Conservation (phyloP, 2,113 vertebrate genomes). For the Brachyhypopomus occidentalis region DNA sequence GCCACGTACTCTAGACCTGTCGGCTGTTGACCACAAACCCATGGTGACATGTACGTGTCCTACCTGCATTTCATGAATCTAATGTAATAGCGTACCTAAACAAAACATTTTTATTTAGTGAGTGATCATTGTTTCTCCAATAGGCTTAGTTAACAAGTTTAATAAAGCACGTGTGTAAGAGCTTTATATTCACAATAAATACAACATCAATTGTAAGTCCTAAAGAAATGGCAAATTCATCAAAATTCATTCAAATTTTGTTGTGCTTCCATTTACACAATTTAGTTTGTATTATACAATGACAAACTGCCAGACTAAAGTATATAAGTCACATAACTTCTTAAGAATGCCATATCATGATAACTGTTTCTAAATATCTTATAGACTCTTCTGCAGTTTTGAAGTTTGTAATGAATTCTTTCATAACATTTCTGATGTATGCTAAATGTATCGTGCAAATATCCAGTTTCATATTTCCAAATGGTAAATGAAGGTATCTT, state of each 20-base stretch:
- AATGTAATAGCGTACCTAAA: too few relatives aligned
- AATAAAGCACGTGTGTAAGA: too few relatives aligned
- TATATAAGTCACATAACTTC: too few relatives aligned
- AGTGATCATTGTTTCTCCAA: too few relatives aligned
- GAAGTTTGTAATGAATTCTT: not conserved
- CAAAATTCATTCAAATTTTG: too few relatives aligned
- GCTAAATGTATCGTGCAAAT: not conserved
- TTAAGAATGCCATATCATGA: too few relatives aligned
- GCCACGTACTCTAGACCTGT: constrained; percentile 31
- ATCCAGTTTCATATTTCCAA: not conserved
- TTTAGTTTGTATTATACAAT: not conserved
- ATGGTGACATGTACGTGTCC: constrained; percentile 60
- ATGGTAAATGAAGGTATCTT: not conserved
- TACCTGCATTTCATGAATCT: not conserved
- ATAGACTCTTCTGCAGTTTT: not conserved
- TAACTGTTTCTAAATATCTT: not conserved
- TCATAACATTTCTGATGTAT: not conserved
- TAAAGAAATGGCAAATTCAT: not conserved
- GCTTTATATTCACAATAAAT: too few relatives aligned
- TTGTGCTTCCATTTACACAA: not conserved
- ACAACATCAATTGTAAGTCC: too few relatives aligned
- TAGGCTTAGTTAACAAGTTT: too few relatives aligned
- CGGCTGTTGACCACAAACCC: constrained; percentile 19
- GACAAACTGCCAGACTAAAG: not conserved
- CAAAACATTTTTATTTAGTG: too few relatives aligned